Evolutionary conservation across 1,140 invertebrate species (phyloP), one percentile per base, ranked within the genome.

Genomic region (Papilio aristodemus): DNA sequence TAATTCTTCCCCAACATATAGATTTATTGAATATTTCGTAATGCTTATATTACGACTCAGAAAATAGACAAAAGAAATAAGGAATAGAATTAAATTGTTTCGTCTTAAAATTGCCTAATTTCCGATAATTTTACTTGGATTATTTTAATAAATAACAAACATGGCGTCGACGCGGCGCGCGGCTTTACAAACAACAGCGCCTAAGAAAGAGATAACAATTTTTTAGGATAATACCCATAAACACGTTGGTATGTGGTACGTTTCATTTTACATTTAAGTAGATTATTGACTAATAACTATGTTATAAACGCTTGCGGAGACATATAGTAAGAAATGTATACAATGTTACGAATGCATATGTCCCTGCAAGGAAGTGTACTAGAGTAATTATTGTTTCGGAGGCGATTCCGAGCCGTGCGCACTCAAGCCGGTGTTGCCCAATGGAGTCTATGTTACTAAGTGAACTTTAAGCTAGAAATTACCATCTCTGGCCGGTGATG

Each of bases 141-240:
- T 32, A 32, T 32, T 32, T 32, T 32, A 32, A 2, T 32, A 6
- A 32, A 6, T 59, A 11, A 17, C 8, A 36, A 46, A 71, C 36
- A 71, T 46, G 43, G 64, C 57, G 75, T 75, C 79, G 84, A 72
- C 83, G 78, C 80, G 70, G 67, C 54, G 74, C 81, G 75, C 63
- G 71, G 78, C 80, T 78, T 32, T 78, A 60, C 78, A 79, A 81
- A 87, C 86, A 90, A 90, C 88, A 90, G 86, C 84, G 83, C 86
- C 88, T 90, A 90, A 88, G 85, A 89, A 90, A 90, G 88, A 90
- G 86, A 84, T 90, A 90, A 90, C 88, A 90, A 90, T 82, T 77
- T n/a, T 50, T 87, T 86, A 84, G 78, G 78, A 86, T 86, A 88
- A 79, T 85, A 87, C 80, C 82, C 80, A 87, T 83, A 84, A 84